Percentiles rank a stretch among this genome's conserved stretches.
These are phyloP conservation scores for Dicrurus megarhynchus DNA, from an alignment of 2,113 vertebrate species.

Conservation along the genomic window DNA sequence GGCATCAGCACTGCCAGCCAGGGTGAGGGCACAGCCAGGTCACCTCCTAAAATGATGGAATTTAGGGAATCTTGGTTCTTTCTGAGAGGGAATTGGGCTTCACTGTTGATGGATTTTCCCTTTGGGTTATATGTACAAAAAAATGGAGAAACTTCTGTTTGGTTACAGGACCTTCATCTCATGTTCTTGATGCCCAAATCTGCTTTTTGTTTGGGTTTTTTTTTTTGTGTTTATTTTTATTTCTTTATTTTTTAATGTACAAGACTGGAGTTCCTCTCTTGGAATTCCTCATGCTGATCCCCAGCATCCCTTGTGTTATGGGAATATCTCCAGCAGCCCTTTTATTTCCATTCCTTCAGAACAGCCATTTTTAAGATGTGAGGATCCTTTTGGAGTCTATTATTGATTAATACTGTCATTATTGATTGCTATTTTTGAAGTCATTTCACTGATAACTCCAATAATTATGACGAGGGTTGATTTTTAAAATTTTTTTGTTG, in stretches of 20 bases:
- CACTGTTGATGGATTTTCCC: rapidly evolving
- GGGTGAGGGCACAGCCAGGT: conserved; percentile 68
- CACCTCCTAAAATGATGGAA: rapidly evolving
- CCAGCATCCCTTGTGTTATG: neutral
- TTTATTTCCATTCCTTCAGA: neutral
- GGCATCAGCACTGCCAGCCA: conserved; percentile 85
- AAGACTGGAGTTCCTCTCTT: neutral
- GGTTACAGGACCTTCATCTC: rapidly evolving
- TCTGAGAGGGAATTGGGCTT: neutral
- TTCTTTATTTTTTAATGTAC: neutral
- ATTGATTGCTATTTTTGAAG: neutral
- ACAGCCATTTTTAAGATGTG: neutral
- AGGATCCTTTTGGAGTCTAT: neutral
- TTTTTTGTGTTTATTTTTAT: neutral
- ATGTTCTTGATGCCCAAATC: neutral
- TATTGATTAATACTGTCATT: neutral
- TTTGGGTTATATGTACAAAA: neutral
- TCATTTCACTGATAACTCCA: neutral
- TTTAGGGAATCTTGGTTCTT: neutral
- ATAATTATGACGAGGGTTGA: neutral
- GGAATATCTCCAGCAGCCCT: neutral
- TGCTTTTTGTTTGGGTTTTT: neutral
- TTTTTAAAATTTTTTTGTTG: no score
- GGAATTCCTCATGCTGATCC: neutral
- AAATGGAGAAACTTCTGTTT: rapidly evolving